Evolutionary conservation across 2,888 invertebrate genomes (phyloP).

Genomic region (Geotrupes spiniger): DNA sequence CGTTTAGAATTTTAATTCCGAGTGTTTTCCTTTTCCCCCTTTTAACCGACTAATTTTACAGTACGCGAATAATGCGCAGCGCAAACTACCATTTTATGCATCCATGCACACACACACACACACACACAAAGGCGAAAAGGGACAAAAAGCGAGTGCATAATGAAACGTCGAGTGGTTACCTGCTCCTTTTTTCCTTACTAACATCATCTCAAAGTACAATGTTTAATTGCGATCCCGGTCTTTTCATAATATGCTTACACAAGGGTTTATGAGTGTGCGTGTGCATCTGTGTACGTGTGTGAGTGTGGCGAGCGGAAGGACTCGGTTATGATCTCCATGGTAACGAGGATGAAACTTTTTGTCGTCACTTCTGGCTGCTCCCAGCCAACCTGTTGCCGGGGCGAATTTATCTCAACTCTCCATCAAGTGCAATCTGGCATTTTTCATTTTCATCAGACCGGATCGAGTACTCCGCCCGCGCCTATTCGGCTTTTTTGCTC

Average conservation of each 20-base stretch:
- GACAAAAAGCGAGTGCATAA: not conserved
- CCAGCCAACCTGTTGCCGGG: constrained; percentile 32
- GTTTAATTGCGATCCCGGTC: constrained; percentile 15
- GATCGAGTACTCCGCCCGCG: constrained; percentile 12
- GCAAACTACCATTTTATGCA: constrained; percentile 2
- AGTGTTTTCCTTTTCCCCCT: too few relatives aligned
- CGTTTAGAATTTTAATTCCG: too few relatives aligned
- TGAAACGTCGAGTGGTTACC: constrained; percentile 7
- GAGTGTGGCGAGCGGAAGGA: constrained; percentile 9
- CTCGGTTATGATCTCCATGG: constrained; percentile 27
- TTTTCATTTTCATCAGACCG: constrained; percentile 30
- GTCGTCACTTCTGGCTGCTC: constrained; percentile 17
- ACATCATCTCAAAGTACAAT: constrained; percentile 4
- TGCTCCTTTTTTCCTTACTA: constrained; percentile 7
- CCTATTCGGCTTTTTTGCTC: too few relatives aligned
- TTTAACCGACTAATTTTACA: too few relatives aligned
- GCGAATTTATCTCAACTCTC: constrained; percentile 28
- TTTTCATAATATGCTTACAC: constrained; percentile 17
- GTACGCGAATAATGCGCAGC: too few relatives aligned
- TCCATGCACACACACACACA: too few relatives aligned
- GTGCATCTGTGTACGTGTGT: too few relatives aligned
- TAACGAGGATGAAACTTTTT: constrained; percentile 18
- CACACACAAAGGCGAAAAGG: too few relatives aligned
- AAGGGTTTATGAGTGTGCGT: constrained; percentile 12
- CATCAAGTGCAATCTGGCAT: constrained; percentile 27